Evolutionary conservation across 2,888 invertebrate species (phyloP).

Genomic region (Odontocolon sp.): DNA sequence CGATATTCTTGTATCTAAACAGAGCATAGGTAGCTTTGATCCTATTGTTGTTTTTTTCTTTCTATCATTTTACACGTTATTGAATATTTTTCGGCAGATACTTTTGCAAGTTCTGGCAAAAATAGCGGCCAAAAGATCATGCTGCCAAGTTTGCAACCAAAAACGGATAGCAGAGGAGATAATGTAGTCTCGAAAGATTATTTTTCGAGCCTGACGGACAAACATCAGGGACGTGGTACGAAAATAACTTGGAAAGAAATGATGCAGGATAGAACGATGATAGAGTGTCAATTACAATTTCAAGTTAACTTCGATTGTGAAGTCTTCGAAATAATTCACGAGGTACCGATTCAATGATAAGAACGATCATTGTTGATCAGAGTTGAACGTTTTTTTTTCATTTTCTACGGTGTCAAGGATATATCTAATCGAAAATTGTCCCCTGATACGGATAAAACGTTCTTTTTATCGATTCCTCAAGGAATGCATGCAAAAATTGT

Average conservation of each 20-base stretch:
- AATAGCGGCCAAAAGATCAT: constrained; percentile 30
- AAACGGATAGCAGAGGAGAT: constrained; percentile 28
- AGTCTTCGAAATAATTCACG: constrained; percentile 86
- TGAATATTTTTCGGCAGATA: too few species aligned
- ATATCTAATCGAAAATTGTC: too few species aligned
- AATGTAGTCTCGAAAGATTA: constrained; percentile 42
- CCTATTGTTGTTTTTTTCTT: background rate
- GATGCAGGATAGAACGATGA: constrained; percentile 85
- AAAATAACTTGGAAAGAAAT: constrained; percentile 87
- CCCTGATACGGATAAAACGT: too few species aligned
- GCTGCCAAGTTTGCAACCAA: constrained; percentile 40
- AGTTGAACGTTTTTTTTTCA: too few species aligned
- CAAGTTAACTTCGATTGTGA: constrained; percentile 85
- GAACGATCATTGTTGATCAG: background rate
- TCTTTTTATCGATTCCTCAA: too few species aligned
- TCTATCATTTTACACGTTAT: too few species aligned
- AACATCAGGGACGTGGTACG: constrained; percentile 37
- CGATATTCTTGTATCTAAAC: constrained; percentile 50
- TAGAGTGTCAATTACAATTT: constrained; percentile 87
- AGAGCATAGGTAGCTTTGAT: constrained; percentile 50
- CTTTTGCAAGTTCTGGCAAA: background rate
- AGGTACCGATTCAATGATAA: constrained; percentile 76
- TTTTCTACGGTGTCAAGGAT: background rate
- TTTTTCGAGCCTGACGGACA: constrained; percentile 44
- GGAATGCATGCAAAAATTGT: too few species aligned